phyloP scores from a whole-genome alignment of 2,113 vertebrate species.

The Muntiacus reevesi region DNA sequence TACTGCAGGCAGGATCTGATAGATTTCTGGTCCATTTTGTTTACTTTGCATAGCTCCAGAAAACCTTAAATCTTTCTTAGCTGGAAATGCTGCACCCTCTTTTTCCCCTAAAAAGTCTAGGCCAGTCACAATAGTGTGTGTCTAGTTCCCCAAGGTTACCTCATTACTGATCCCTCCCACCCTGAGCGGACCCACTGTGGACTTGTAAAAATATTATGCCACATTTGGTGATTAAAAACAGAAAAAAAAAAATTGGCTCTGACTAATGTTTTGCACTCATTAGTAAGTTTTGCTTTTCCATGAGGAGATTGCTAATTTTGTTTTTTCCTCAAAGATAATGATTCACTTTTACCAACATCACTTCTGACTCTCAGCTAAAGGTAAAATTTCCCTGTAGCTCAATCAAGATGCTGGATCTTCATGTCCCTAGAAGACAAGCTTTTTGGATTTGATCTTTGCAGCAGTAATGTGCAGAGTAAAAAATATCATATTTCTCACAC shows the following conservation, averaged over 20 bases:
- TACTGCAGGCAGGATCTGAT: background rate
- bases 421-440: slow-evolving; percentile 18
- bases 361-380: slow-evolving; percentile 30
- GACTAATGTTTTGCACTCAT: slow-evolving; percentile 47
- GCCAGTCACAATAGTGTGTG: background rate
- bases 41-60: background rate
- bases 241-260: background rate
- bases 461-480: slow-evolving; percentile 13
- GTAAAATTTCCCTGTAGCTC: slow-evolving; percentile 54
- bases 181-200: background rate
- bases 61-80: background rate
- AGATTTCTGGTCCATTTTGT: background rate
- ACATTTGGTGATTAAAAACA: slow-evolving; percentile 23
- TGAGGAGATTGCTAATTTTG: slow-evolving; percentile 62
- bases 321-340: slow-evolving; percentile 51
- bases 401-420: slow-evolving; percentile 10
- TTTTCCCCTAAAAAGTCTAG: background rate
- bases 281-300: slow-evolving; percentile 57
- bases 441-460: slow-evolving; percentile 46
- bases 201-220: background rate
- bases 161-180: background rate
- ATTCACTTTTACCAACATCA: slow-evolving; percentile 41
- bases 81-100: background rate
- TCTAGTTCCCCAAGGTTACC: background rate
- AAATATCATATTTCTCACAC: slow-evolving; percentile 48